Conservation (phyloP, 1,140 invertebrate species). For the Pogonomyrmex barbatus region DNA sequence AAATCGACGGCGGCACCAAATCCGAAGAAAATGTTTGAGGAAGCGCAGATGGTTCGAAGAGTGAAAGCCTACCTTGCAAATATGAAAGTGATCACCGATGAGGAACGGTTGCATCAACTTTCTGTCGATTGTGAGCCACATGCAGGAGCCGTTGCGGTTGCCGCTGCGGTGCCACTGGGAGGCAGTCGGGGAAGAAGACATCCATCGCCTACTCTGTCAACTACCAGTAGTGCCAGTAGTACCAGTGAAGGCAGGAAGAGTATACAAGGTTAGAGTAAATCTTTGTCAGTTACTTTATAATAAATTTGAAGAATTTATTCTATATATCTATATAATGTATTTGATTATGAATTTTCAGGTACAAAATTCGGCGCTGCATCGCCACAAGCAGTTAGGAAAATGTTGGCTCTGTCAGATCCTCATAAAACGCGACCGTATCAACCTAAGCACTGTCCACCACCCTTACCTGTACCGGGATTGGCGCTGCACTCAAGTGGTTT, state of each 20-base stretch:
- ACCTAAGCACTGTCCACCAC: constrained; percentile 88
- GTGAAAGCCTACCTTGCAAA: constrained; percentile 98
- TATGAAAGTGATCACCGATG: constrained; percentile 96
- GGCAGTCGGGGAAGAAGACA: constrained; percentile 89
- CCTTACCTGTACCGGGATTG: constrained; percentile 85
- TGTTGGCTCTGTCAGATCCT: constrained; percentile 94
- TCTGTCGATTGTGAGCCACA: constrained; percentile 96
- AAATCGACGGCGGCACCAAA: constrained; percentile 97
- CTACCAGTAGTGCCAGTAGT: constrained; percentile 95
- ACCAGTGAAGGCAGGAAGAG: constrained; percentile 92
- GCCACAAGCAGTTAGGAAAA: constrained; percentile 97
- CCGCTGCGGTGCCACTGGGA: constrained; percentile 84
- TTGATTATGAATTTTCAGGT: constrained; percentile 73
- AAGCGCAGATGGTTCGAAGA: constrained; percentile 98
- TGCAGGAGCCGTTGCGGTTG: constrained; percentile 87
- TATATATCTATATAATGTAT: neutral
- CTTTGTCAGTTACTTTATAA: neutral
- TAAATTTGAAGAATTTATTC: neutral
- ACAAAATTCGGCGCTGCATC: constrained; percentile 96
- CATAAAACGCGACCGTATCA: constrained; percentile 95
- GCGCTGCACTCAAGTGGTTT: constrained; percentile 84
- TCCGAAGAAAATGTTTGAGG: constrained; percentile 99
- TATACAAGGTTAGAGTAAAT: constrained; percentile 81
- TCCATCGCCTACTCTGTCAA: constrained; percentile 95
- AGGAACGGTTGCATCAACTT: constrained; percentile 94